phyloP scores from a whole-genome alignment of 2,888 invertebrate genomes.

The Dromius quadrimaculatus region DNA sequence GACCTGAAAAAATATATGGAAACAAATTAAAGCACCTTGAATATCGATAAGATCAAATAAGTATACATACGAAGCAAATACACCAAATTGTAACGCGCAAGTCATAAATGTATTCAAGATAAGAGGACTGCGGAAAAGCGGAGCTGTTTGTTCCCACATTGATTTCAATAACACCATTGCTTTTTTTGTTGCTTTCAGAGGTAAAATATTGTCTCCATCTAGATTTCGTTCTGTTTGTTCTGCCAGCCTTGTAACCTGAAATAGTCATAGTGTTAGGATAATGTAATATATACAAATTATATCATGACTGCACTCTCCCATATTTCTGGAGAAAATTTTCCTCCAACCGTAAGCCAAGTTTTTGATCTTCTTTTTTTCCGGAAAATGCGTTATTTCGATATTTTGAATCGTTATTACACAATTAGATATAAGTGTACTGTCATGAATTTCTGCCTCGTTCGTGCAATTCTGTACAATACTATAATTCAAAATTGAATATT shows the following conservation, averaged over 20 bases:
- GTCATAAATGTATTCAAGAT: constrained; percentile 63
- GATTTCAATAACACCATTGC: constrained; percentile 56
- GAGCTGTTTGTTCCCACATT: constrained; percentile 65
- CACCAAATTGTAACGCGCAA: constrained; percentile 65
- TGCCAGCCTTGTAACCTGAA: constrained; percentile 37
- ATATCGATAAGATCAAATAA: constrained; percentile 1
- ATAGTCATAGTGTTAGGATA: too few relatives aligned
- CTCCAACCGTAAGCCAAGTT: too few relatives aligned
- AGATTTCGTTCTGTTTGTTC: constrained; percentile 34
- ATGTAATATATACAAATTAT: too few relatives aligned
- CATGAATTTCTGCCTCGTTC: too few relatives aligned
- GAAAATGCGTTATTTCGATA: too few relatives aligned
- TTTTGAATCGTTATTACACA: too few relatives aligned
- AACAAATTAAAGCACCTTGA: background rate
- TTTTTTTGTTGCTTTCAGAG: constrained; percentile 22
- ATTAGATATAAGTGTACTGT: too few relatives aligned
- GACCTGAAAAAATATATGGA: constrained; percentile 65
- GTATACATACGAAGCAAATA: constrained; percentile 63
- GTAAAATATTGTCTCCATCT: background rate
- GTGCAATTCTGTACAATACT: too few relatives aligned
- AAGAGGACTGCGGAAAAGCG: constrained; percentile 61
- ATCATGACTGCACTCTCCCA: too few relatives aligned
- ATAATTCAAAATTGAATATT: too few relatives aligned
- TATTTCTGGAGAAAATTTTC: too few relatives aligned
- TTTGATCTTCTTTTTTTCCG: too few relatives aligned